Conservation (phyloP, 92 coral and sea anemone species). For the Heteractis magnifica region DNA sequence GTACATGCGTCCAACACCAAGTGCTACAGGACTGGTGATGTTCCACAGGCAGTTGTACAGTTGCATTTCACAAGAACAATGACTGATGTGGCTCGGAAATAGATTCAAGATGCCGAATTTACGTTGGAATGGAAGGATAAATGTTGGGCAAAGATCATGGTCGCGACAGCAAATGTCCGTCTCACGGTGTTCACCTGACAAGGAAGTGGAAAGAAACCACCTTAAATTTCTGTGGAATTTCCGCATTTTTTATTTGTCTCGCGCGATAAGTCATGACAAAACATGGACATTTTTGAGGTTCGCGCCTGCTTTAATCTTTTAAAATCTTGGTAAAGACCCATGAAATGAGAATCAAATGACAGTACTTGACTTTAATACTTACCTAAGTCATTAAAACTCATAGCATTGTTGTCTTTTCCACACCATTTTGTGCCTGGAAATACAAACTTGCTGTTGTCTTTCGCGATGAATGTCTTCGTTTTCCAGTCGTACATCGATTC, state of each 20-base stretch:
- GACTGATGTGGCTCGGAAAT: not conserved
- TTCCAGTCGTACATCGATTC: slow-evolving; percentile 15
- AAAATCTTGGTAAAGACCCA: not conserved
- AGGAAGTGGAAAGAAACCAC: not conserved
- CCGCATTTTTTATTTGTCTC: not conserved
- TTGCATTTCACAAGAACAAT: slow-evolving; percentile 23
- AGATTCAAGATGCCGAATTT: slow-evolving; percentile 21
- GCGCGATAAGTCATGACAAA: not conserved
- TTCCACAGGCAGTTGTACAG: slow-evolving; percentile 27
- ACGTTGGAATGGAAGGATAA: slow-evolving; percentile 22
- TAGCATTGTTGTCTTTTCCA: slow-evolving; percentile 36
- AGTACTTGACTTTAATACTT: not conserved
- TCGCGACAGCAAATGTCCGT: slow-evolving; percentile 34
- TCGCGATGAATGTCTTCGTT: slow-evolving; percentile 14
- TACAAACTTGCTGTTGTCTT: slow-evolving; percentile 2
- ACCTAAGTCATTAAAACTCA: slow-evolving; percentile 33
- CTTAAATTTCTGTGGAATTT: not conserved
- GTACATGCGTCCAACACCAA: slow-evolving; percentile 24
- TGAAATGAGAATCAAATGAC: too few relatives aligned
- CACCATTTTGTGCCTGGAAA: slow-evolving; percentile 45
- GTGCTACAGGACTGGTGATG: not conserved
- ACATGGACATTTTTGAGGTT: not conserved
- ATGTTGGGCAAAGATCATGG: slow-evolving; percentile 35
- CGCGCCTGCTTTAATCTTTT: too few relatives aligned
- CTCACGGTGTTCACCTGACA: slow-evolving; percentile 26